Evolutionary conservation across 2,797 vertebrate species (phyloP).

Genomic region (Hydrophis major): DNA sequence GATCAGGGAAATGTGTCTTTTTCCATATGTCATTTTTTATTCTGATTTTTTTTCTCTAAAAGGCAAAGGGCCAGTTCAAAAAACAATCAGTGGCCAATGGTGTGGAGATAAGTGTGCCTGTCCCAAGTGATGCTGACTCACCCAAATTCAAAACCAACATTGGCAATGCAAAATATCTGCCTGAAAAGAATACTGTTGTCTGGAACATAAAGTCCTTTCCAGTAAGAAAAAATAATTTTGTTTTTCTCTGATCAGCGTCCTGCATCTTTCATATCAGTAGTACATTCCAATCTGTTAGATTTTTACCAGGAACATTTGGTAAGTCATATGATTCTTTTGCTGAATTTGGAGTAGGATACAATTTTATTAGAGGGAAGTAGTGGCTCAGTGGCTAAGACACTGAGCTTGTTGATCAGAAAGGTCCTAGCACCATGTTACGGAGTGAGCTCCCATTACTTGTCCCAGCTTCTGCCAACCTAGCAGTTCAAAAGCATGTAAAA

Average conservation of each 20-base stretch:
- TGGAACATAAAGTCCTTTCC: slow-evolving; percentile 96
- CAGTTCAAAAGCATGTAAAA: too few species aligned
- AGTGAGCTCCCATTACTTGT: too few species aligned
- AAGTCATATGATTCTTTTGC: not conserved
- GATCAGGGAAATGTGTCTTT: not conserved
- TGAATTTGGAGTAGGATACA: not conserved
- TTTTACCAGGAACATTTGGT: not conserved
- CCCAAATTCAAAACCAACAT: slow-evolving; percentile 93
- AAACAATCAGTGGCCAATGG: slow-evolving; percentile 95
- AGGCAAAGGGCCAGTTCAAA: slow-evolving; percentile 97
- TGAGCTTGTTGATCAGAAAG: too few species aligned
- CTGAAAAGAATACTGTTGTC: slow-evolving; percentile 87
- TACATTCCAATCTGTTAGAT: not conserved
- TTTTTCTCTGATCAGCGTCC: not conserved
- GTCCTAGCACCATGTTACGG: too few species aligned
- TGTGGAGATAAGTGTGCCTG: slow-evolving; percentile 88
- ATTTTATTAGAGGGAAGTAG: not conserved
- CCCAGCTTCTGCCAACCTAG: too few species aligned
- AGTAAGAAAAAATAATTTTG: slow-evolving; percentile 68
- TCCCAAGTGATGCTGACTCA: slow-evolving; percentile 92
- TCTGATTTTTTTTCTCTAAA: not conserved
- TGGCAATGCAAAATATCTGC: slow-evolving; percentile 86
- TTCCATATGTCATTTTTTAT: not conserved
- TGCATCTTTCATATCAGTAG: not conserved
- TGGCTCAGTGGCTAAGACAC: too few species aligned